Evolutionary conservation across 1,140 invertebrate genomes (phyloP).

Genomic region (Belonocnema kinseyi): DNA sequence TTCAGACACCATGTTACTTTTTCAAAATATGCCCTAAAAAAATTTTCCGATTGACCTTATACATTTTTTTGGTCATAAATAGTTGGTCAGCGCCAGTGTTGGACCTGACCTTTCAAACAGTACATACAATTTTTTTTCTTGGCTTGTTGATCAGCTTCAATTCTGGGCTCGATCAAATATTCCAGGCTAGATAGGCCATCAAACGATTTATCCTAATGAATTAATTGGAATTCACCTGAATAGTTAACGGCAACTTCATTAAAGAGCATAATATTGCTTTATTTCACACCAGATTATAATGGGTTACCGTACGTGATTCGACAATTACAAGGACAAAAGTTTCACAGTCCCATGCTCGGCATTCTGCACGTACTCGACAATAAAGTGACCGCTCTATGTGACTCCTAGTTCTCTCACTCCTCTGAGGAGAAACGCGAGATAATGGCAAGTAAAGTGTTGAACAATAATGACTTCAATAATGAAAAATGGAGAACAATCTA

Average conservation of each 20-base stretch:
- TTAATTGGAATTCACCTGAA: constrained; percentile 5
- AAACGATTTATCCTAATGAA: too few relatives aligned
- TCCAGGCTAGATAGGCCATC: too few relatives aligned
- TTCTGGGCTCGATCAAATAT: too few relatives aligned
- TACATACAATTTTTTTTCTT: too few relatives aligned
- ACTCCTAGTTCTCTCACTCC: constrained; percentile 43
- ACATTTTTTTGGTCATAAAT: too few relatives aligned
- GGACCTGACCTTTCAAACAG: too few relatives aligned
- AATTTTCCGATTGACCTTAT: too few relatives aligned
- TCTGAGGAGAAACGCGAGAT: constrained; percentile 41
- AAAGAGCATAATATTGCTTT: constrained; percentile 33
- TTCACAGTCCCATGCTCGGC: constrained; percentile 40
- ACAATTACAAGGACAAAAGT: constrained; percentile 38
- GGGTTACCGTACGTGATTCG: constrained; percentile 19
- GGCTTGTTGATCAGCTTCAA: too few relatives aligned
- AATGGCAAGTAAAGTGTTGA: constrained; percentile 45
- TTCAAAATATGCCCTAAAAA: too few relatives aligned
- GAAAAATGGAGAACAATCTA: constrained; percentile 35
- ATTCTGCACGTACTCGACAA: constrained; percentile 47
- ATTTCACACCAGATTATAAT: constrained; percentile 40
- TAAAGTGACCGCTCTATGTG: constrained; percentile 53
- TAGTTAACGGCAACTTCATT: constrained; percentile 30
- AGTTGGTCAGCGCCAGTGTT: too few relatives aligned
- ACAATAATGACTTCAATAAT: constrained; percentile 28
- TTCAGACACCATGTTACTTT: too few relatives aligned